Evolutionary conservation across 2,113 vertebrate genomes (phyloP).

Genomic region (Baryphthengus martii): DNA sequence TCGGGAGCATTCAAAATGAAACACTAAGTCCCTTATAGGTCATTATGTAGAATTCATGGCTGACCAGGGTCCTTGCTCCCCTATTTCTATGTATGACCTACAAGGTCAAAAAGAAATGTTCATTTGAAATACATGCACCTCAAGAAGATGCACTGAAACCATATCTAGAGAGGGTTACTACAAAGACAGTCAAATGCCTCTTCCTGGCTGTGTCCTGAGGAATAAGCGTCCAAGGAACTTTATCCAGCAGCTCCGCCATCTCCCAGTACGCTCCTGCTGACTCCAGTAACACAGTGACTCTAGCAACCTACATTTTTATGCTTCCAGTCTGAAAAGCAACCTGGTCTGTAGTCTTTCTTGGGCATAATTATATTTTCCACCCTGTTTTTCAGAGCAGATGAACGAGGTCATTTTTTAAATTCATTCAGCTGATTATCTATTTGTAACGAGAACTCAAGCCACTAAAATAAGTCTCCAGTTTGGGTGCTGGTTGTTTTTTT

Average conservation of each 20-base stretch:
- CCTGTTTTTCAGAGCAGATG: not conserved
- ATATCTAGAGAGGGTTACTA: not conserved
- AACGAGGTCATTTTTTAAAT: not conserved
- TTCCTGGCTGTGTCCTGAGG: not conserved
- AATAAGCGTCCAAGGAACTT: not conserved
- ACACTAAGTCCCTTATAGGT: not conserved
- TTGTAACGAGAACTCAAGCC: not conserved
- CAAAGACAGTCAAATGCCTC: not conserved
- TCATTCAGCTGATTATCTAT: not conserved
- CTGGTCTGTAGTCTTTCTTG: not conserved
- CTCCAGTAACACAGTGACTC: not conserved
- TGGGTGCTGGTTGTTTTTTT: not conserved
- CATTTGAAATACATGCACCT: not conserved
- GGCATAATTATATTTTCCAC: not conserved
- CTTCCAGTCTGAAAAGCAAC: not conserved
- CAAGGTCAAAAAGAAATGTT: not conserved
- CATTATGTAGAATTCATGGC: not conserved
- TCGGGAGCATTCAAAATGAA: not conserved
- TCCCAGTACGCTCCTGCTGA: not conserved
- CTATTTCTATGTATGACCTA: not conserved
- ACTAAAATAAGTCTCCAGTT: not conserved
- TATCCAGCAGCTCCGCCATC: not conserved
- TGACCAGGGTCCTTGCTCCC: not conserved
- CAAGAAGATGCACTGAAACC: not conserved
- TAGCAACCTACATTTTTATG: not conserved